A percentile compares a stretch with the other conserved stretches of the same genome.
These are phyloP conservation scores for Palaemon carinicauda DNA, from an alignment of 1,140 invertebrate genomes.

Conservation along the genomic window DNA sequence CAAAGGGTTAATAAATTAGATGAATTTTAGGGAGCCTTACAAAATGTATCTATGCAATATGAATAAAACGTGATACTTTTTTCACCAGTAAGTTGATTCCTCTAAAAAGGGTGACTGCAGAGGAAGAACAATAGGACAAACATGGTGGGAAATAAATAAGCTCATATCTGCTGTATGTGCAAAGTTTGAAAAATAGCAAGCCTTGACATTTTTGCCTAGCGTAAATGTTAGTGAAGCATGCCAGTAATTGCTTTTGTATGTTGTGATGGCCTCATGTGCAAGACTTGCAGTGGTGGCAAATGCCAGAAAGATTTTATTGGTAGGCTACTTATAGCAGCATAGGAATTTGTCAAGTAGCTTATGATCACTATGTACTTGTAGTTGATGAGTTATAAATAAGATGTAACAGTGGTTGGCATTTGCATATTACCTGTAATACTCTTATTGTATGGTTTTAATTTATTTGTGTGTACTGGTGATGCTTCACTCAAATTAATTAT, in stretches of 20 bases:
- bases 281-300: not conserved
- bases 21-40: conserved; percentile 27
- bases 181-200: too few species aligned
- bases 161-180: too few species aligned
- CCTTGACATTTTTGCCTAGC: too few species aligned
- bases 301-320: not conserved
- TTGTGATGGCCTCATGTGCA: too few species aligned
- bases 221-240: too few species aligned
- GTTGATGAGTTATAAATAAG: conserved; percentile 7
- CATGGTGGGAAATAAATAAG: too few species aligned
- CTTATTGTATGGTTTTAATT: not conserved
- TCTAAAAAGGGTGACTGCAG: not conserved
- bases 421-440: not conserved
- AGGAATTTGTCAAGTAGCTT: not conserved
- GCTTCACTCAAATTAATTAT: too few species aligned
- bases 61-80: conserved; percentile 22
- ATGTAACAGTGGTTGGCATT: not conserved
- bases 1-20: not conserved
- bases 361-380: conserved; percentile 5
- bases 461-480: not conserved
- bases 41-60: conserved; percentile 46
- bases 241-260: too few species aligned
- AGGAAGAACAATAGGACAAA: too few species aligned
- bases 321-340: conserved; percentile 9
- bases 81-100: not conserved